A percentile compares a stretch with the other conserved stretches of the same genome.
Evolutionary conservation across 1,140 invertebrate species (phyloP).

Genomic region (Eurosta solidaginis): DNA sequence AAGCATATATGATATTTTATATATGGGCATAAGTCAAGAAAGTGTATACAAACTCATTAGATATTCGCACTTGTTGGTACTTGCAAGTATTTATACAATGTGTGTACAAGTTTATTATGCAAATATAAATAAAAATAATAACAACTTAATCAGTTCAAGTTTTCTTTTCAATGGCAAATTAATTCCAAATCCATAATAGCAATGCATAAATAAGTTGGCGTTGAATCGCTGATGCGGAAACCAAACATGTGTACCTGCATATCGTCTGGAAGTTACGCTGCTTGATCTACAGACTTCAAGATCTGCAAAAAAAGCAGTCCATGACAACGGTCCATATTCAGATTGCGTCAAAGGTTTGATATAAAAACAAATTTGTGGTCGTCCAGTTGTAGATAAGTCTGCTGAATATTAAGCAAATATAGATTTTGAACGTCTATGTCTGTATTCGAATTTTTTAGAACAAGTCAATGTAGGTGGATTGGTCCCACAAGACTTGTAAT

Average conservation of each 20-base stretch:
- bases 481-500: too few relatives aligned
- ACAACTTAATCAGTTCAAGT: slow-evolving; percentile 1
- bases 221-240: slow-evolving; percentile 10
- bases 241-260: too few relatives aligned
- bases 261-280: neutral
- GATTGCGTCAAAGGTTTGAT: neutral
- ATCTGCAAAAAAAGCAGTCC: too few relatives aligned
- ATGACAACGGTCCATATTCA: neutral
- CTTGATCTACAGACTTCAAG: too few relatives aligned
- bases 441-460: neutral
- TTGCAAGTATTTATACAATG: slow-evolving; percentile 4
- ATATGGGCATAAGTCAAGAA: neutral
- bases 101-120: neutral
- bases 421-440: neutral
- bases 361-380: neutral
- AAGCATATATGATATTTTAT: neutral
- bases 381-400: too few relatives aligned
- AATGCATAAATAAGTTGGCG: neutral
- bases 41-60: too few relatives aligned
- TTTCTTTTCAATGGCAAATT: slow-evolving; percentile 11
- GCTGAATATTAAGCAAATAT: too few relatives aligned
- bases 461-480: too few relatives aligned
- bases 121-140: neutral
- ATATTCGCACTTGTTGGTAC: too few relatives aligned
- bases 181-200: neutral